Evolutionary conservation across 2,888 invertebrate species (phyloP).

Genomic region (Lasius fuliginosus): DNA sequence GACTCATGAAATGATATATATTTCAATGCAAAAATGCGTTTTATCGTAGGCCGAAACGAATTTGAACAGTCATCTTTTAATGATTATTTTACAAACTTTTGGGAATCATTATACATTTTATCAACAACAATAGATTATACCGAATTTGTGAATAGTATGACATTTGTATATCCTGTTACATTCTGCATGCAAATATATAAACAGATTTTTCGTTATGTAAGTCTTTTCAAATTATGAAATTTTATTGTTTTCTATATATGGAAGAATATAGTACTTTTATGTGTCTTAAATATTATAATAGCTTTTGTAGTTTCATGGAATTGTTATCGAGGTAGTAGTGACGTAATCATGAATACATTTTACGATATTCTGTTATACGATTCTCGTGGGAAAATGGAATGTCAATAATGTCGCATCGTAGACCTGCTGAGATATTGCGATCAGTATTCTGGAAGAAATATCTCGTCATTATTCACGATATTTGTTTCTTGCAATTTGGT

Average conservation of each 20-base stretch:
- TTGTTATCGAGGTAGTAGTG: slow-evolving; percentile 1
- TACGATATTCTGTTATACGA: not conserved
- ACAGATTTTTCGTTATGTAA: not conserved
- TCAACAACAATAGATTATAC: not conserved
- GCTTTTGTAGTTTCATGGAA: not conserved
- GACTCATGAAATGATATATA: not conserved
- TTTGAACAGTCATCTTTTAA: not conserved
- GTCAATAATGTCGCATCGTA: not conserved
- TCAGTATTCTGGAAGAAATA: not conserved
- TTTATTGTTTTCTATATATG: not conserved
- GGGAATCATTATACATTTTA: not conserved
- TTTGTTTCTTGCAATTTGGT: slow-evolving; percentile 9
- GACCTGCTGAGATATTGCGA: not conserved
- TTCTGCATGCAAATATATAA: not conserved
- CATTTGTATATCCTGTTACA: not conserved
- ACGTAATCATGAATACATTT: not conserved
- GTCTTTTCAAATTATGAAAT: not conserved
- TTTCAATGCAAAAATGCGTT: not conserved
- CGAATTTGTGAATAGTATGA: not conserved
- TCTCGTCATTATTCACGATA: not conserved
- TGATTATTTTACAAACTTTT: not conserved
- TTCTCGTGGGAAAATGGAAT: slow-evolving; percentile 8
- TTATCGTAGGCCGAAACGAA: not conserved
- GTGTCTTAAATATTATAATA: not conserved
- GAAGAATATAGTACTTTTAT: not conserved